Percentiles rank a stretch among this genome's conserved stretches.
These are phyloP conservation scores for Metacarcinus magister DNA, from an alignment of 2,888 invertebrate species.

Conservation along the genomic window DNA sequence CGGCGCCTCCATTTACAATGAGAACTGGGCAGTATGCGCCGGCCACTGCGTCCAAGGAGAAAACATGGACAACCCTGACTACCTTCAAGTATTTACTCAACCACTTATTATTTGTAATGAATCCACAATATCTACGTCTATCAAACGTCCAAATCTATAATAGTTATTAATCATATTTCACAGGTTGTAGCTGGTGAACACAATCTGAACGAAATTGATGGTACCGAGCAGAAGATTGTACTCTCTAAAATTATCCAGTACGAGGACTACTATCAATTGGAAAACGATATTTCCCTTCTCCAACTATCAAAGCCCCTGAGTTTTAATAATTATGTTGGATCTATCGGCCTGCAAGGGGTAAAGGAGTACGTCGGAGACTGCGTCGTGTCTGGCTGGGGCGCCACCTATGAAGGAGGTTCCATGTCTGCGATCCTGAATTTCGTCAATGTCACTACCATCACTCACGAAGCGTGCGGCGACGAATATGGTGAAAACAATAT, in stretches of 20 bases:
- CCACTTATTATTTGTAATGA: too few relatives aligned
- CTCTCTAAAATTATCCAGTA: conserved; percentile 62
- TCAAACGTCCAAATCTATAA: too few relatives aligned
- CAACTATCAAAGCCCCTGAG: conserved; percentile 47
- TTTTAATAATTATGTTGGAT: conserved; percentile 61
- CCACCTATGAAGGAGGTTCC: conserved; percentile 59
- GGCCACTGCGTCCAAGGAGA: too few relatives aligned
- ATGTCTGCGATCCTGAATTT: conserved; percentile 63
- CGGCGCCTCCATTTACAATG: too few relatives aligned
- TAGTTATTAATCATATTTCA: too few relatives aligned
- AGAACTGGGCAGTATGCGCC: too few relatives aligned
- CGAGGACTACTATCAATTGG: conserved; percentile 62
- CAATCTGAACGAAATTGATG: conserved; percentile 26
- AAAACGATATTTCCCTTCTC: conserved; percentile 73
- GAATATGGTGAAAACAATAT: conserved; percentile 66
- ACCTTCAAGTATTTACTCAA: too few relatives aligned
- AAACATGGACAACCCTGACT: too few relatives aligned
- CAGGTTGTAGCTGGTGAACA: conserved; percentile 72
- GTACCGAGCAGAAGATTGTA: conserved; percentile 54
- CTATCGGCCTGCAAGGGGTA: conserved; percentile 53
- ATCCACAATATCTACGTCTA: too few relatives aligned
- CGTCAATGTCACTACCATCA: conserved; percentile 76
- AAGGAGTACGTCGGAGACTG: conserved; percentile 69
- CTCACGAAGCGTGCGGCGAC: conserved; percentile 66
- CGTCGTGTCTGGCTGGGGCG: conserved; percentile 81